A percentile compares a stretch with the other conserved stretches of the same genome.
These are phyloP conservation scores for Heliconius charithonia DNA, from an alignment of 2,888 invertebrate species.

Conservation along the genomic window DNA sequence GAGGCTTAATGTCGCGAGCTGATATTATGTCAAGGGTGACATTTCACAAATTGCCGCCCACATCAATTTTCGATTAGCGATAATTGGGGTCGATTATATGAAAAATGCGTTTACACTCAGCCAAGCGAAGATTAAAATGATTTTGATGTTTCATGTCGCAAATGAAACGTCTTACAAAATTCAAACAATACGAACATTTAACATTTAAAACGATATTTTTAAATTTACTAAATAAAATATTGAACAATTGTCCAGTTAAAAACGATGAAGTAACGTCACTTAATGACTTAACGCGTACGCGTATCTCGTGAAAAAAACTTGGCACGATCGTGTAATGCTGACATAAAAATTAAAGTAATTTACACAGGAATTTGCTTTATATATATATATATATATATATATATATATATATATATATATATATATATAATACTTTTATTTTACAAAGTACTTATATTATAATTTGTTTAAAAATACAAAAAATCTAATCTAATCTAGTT, in stretches of 20 bases:
- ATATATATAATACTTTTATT: no score
- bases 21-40: conserved; percentile 75
- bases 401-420: no score
- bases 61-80: conserved; percentile 82
- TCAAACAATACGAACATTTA: not conserved
- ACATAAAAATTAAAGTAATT: no score
- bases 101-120: conserved; percentile 44
- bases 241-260: not conserved
- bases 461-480: no score
- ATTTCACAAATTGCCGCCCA: conserved; percentile 78
- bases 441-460: no score
- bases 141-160: conserved; percentile 1
- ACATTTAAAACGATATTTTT: no score
- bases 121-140: conserved; percentile 19
- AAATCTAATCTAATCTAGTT: no score
- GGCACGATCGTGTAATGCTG: not conserved
- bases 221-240: not conserved
- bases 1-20: conserved; percentile 64
- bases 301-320: not conserved
- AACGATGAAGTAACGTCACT: not conserved
- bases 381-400: no score
- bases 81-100: conserved; percentile 56
- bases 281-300: no score
- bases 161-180: not conserved
- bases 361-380: no score